A percentile compares a stretch with the other conserved stretches of the same genome.
Conservation (phyloP, 2,113 vertebrate genomes). For the Psittacula cyanocephala region DNA sequence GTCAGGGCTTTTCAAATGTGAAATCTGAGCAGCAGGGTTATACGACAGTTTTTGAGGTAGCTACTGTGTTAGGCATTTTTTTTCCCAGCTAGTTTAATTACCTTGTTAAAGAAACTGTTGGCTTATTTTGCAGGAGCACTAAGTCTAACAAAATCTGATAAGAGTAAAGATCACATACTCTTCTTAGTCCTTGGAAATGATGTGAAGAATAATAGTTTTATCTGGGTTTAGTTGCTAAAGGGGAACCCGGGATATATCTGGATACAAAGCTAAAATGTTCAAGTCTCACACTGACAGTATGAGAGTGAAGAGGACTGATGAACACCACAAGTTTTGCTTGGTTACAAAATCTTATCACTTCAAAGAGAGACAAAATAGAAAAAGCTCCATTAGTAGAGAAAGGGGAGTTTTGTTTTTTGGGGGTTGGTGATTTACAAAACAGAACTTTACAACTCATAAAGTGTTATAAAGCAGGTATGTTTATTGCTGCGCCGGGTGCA, state of each 20-base stretch:
- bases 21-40: neutral
- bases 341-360: neutral
- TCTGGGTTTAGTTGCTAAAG: neutral
- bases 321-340: neutral
- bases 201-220: neutral
- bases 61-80: neutral
- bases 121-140: neutral
- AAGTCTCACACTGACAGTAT: neutral
- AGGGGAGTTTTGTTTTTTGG: neutral
- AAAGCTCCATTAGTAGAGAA: neutral
- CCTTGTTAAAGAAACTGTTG: neutral
- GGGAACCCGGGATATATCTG: neutral
- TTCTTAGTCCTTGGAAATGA: neutral
- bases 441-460: no score
- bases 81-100: neutral
- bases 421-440: neutral
- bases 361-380: neutral
- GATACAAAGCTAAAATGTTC: neutral
- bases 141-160: neutral
- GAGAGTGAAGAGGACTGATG: neutral
- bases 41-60: neutral
- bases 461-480: no score
- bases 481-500: no score
- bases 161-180: neutral
- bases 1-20: neutral